Evolutionary conservation across 1,140 invertebrate genomes (phyloP).

Genomic region (Heliothis subflexa): DNA sequence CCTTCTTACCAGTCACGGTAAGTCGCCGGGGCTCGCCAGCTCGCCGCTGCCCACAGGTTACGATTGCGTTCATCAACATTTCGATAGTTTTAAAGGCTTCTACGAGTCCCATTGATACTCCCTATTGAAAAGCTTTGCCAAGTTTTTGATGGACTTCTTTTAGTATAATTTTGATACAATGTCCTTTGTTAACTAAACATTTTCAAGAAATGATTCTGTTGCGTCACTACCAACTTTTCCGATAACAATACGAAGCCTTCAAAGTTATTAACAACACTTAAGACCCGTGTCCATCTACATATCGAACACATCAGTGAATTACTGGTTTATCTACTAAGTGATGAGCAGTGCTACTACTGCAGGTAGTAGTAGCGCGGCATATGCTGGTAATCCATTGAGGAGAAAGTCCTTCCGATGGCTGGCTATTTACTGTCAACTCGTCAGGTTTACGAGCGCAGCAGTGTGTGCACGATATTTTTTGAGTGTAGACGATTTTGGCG

Average conservation of each 20-base stretch:
- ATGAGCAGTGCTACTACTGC: background rate
- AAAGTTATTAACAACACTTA: background rate
- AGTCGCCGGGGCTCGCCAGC: background rate
- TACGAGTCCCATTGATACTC: background rate
- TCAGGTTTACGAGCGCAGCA: background rate
- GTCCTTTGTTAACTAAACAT: constrained; percentile 1
- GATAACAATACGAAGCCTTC: background rate
- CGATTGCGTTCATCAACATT: constrained; percentile 3
- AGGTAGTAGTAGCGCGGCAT: background rate
- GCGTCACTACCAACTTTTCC: background rate
- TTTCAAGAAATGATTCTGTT: background rate
- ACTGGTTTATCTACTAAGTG: background rate
- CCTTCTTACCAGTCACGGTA: background rate
- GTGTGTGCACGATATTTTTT: background rate
- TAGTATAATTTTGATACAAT: background rate
- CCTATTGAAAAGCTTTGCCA: background rate
- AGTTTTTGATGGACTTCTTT: constrained; percentile 11
- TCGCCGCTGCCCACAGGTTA: background rate
- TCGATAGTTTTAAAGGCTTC: background rate
- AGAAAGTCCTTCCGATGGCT: background rate
- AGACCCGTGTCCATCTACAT: background rate
- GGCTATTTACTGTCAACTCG: background rate
- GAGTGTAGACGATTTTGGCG: background rate
- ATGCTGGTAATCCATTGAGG: background rate
- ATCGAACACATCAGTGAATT: background rate